Base-by-base conservation (phyloP, 2,797 vertebrate species). In the Distichodus sexfasciatus region DNA sequence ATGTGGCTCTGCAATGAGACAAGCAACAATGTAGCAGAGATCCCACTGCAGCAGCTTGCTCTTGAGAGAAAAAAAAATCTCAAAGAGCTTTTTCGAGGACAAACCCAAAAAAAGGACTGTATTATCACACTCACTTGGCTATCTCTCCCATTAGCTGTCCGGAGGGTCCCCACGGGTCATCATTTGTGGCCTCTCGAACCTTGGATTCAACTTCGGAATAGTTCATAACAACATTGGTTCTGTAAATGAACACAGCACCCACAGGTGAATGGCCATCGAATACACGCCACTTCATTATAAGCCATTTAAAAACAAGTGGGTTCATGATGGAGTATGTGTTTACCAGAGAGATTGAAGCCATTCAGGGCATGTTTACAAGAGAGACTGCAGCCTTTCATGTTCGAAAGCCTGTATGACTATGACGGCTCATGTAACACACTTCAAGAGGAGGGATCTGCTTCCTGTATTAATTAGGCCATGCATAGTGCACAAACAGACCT, bases 181-280 rank as follows among this genome's bases (percentile, higher is more conserved):
- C 97, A 79, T 98, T 99, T 81, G 97, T 99, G 87, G 97, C 97
- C 88, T 99, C 97, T 90, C 97, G 93, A 90, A 99, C 97, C 89
- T 99, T 99, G 79, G 96, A 96, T 87, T 99, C 97, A 4, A 94
- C 93, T 89, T 99, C 97, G 76, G 97, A 96, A 89, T 99, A 99
- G 93, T 99, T 99, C 96, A 99, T 98, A 87, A 99, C 97, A 84
- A 98, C 95, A 78, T 99, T 98, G 91, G 96, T 99, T 88, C 96
- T 98, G 85, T 74, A 87, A 75, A 76, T 50, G 10, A 46, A 28
- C 17, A 23, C 17, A n/a, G n/a, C n/a, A n/a, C n/a, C n/a, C n/a
- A n/a, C n/a, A n/a, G n/a, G n/a, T n/a, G n/a, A n/a, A n/a, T n/a
- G n/a, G n/a, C n/a, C n/a, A n/a, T n/a, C n/a, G n/a, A n/a, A n/a